Evolutionary conservation across 2,113 vertebrate genomes (phyloP).

Genomic region (Rafetus swinhoei): DNA sequence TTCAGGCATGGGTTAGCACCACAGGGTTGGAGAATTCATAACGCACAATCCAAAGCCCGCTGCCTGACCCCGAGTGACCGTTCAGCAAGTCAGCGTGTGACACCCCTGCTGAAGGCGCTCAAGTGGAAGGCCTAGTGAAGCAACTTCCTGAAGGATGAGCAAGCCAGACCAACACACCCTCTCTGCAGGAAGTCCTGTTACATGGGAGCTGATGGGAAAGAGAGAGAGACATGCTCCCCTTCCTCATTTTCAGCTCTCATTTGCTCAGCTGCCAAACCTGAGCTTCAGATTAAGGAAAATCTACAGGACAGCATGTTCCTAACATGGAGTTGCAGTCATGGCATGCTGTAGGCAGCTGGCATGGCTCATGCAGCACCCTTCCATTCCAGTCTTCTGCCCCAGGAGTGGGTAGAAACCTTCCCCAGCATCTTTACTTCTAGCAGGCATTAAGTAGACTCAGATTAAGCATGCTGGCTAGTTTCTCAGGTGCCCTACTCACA

Average conservation of each 20-base stretch:
- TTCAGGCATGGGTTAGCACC: neutral
- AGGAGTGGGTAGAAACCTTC: neutral
- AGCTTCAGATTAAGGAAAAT: neutral
- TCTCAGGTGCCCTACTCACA: fast-evolving
- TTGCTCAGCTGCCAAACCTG: neutral
- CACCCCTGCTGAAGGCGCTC: neutral
- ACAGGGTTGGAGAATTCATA: neutral
- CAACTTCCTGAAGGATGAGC: neutral
- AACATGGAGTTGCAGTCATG: neutral
- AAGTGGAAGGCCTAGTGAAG: neutral
- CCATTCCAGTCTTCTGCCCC: neutral
- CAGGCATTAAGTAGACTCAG: neutral
- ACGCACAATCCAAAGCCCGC: neutral
- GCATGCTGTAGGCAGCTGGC: no score
- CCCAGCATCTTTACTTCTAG: neutral
- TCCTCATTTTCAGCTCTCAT: neutral
- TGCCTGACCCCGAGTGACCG: neutral
- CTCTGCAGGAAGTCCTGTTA: neutral
- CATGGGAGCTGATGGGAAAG: neutral
- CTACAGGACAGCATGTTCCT: neutral
- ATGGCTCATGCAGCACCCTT: neutral
- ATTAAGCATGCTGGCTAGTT: neutral
- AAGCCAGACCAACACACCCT: neutral
- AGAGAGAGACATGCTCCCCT: neutral
- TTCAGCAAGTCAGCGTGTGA: no score